Percentiles rank a stretch among this genome's conserved stretches.
Conservation (phyloP, 2,113 vertebrate species). For the Numida meleagris region DNA sequence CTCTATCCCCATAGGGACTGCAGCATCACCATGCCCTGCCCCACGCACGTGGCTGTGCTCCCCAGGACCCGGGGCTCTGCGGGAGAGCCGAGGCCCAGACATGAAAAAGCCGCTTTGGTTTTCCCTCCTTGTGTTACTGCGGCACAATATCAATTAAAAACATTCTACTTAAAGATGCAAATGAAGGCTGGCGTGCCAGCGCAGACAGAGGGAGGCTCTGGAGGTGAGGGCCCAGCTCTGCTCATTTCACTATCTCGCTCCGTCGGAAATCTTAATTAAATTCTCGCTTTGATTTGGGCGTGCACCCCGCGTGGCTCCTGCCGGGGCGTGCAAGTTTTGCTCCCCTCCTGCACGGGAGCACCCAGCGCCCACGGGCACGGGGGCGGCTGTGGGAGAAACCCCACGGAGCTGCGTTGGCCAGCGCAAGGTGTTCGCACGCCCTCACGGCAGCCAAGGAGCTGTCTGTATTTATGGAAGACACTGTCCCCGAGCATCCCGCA, state of each 20-base stretch:
- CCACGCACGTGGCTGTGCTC: not conserved
- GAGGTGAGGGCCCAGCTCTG: not conserved
- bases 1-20: not conserved
- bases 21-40: not conserved
- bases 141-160: conserved; percentile 21
- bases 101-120: not conserved
- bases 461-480: accelerated
- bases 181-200: not conserved
- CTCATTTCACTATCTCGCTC: conserved; percentile 10
- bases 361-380: not conserved
- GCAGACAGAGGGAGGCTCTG: conserved; percentile 32
- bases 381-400: accelerated
- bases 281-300: not conserved
- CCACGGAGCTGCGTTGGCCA: accelerated
- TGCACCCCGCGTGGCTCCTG: not conserved
- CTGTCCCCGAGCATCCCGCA: not conserved
- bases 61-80: not conserved
- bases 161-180: conserved; percentile 31
- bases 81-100: not conserved
- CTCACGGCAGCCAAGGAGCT: not conserved
- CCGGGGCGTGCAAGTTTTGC: not conserved
- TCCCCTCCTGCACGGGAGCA: not conserved
- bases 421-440: not conserved
- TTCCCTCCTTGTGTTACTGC: not conserved
- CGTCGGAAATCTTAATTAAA: conserved; percentile 40